phyloP scores from a whole-genome alignment of 2,797 vertebrate species.

The Hyperoplus lanceolatus region DNA sequence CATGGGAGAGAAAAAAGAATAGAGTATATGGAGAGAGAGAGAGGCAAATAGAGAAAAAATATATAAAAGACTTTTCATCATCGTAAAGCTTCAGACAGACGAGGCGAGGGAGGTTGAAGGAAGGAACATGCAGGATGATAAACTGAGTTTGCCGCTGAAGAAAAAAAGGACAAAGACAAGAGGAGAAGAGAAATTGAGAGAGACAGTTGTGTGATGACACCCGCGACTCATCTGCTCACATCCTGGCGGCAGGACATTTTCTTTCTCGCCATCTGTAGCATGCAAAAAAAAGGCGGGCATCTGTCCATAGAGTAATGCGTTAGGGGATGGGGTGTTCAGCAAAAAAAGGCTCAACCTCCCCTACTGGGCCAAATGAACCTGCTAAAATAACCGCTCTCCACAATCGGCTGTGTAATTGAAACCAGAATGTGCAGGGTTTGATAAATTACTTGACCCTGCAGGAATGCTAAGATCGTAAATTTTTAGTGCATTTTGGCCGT shows the following conservation, averaged over 20 bases:
- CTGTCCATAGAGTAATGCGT: slow-evolving; percentile 84
- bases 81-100: slow-evolving; percentile 57
- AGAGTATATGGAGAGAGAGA: slow-evolving; percentile 29
- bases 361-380: slow-evolving; percentile 99
- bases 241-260: slow-evolving; percentile 51
- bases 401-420: slow-evolving; percentile 99
- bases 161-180: slow-evolving; percentile 39
- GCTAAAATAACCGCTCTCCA: slow-evolving; percentile 97
- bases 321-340: slow-evolving; percentile 90
- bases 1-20: slow-evolving; percentile 42
- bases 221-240: slow-evolving; percentile 65
- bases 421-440: slow-evolving; percentile 99
- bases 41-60: slow-evolving; percentile 37
- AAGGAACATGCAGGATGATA: slow-evolving; percentile 54
- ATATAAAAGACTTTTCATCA: slow-evolving; percentile 55
- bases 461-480: slow-evolving; percentile 98
- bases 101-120: slow-evolving; percentile 50
- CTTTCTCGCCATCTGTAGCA: slow-evolving; percentile 66
- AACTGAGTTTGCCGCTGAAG: slow-evolving; percentile 47
- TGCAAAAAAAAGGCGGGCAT: slow-evolving; percentile 40
- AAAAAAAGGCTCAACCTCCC: slow-evolving; percentile 90
- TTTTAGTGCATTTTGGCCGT: slow-evolving; percentile 90
- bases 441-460: slow-evolving; percentile 99
- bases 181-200: slow-evolving; percentile 58
- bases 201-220: slow-evolving; percentile 72